Percentiles rank a stretch among this genome's conserved stretches.
These are phyloP conservation scores for Rhodinocichla rosea DNA, from an alignment of 2,113 vertebrate genomes.

Conservation along the genomic window DNA sequence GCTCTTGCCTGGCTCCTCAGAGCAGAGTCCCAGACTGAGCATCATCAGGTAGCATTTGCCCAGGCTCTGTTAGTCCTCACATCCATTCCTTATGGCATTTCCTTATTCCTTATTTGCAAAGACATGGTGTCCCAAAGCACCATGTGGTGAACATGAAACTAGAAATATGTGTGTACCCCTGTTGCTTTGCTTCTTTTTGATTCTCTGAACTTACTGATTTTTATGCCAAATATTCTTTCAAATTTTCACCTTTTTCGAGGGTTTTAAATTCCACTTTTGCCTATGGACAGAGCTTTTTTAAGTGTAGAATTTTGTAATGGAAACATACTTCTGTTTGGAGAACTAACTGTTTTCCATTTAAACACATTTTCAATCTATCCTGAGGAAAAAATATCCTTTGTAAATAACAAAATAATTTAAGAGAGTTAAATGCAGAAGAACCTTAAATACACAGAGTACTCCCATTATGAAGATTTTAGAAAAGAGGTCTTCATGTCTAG, in stretches of 20 bases:
- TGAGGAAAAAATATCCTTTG: neutral
- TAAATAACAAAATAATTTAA: neutral
- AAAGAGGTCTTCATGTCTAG: neutral
- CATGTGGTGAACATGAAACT: neutral
- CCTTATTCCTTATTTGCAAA: neutral
- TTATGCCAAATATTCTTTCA: neutral
- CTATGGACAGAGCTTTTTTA: neutral
- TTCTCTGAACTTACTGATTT: neutral
- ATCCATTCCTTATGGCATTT: neutral
- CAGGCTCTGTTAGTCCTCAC: neutral
- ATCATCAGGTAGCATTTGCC: neutral
- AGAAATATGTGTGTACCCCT: rapidly evolving
- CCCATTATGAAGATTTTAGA: neutral
- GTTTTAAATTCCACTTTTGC: neutral
- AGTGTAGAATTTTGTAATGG: neutral
- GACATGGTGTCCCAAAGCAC: neutral
- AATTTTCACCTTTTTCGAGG: neutral
- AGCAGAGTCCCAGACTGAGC: neutral
- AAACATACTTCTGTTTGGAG: neutral
- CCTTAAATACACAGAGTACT: neutral
- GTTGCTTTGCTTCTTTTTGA: neutral
- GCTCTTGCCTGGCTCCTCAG: neutral
- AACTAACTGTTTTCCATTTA: neutral
- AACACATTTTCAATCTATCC: neutral
- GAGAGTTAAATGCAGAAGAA: neutral